Conservation (phyloP, 2,888 invertebrate genomes). For the Acanthosepion lycidas region DNA sequence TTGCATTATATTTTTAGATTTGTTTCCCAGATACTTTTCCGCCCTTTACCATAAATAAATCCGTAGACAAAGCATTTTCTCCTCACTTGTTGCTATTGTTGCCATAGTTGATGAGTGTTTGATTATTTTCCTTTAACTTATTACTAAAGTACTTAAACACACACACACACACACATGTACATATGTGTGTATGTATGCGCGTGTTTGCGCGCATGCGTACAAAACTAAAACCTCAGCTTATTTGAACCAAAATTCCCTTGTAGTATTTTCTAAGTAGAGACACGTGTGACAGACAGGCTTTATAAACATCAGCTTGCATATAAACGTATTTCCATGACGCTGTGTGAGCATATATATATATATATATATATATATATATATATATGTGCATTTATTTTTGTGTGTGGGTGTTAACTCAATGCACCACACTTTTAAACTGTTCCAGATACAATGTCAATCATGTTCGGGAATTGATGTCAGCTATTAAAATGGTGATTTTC, state of each 20-base stretch:
- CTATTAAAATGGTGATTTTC: too few species aligned
- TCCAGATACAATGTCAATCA: too few species aligned
- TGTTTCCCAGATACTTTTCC: too few species aligned
- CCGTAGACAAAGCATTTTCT: too few species aligned
- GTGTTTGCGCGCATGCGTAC: not conserved
- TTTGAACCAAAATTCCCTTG: too few species aligned
- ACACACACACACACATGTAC: not conserved
- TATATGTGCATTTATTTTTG: not conserved
- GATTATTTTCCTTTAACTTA: not conserved
- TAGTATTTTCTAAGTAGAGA: not conserved
- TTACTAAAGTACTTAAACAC: not conserved
- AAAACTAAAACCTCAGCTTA: too few species aligned
- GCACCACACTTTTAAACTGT: too few species aligned
- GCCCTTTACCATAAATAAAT: too few species aligned
- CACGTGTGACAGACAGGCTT: not conserved
- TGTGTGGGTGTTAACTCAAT: not conserved
- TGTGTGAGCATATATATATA: not conserved
- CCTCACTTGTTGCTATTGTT: too few species aligned
- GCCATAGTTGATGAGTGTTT: not conserved
- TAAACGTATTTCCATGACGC: not conserved
- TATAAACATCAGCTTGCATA: not conserved
- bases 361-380: not conserved
- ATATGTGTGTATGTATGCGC: not conserved
- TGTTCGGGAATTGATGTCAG: too few species aligned
- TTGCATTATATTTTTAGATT: too few species aligned